Evolutionary conservation across 92 coral and sea anemone species (phyloP).

Genomic region (Siderastrea siderea): DNA sequence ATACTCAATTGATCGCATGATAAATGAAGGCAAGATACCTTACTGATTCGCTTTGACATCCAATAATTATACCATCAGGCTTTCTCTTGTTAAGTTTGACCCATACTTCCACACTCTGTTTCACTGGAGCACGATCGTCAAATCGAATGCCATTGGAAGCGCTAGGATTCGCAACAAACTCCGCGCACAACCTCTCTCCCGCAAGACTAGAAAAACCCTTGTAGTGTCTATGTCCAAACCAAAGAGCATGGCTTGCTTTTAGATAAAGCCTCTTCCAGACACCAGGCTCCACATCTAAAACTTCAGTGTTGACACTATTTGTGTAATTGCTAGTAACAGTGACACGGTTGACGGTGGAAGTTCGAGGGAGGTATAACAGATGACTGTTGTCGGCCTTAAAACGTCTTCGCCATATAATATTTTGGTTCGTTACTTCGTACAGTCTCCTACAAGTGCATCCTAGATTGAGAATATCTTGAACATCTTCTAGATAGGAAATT

Average conservation of each 20-base stretch:
- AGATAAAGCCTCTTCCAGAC: constrained; percentile 82
- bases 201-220: constrained; percentile 33
- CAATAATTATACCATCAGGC: constrained; percentile 89
- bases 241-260: constrained; percentile 88
- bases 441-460: constrained; percentile 78
- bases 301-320: background rate
- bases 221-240: constrained; percentile 58
- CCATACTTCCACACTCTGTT: constrained; percentile 83
- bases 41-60: constrained; percentile 90
- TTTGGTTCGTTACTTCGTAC: constrained; percentile 72
- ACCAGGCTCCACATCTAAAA: constrained; percentile 37
- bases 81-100: constrained; percentile 68
- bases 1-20: too few species aligned
- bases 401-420: constrained; percentile 82
- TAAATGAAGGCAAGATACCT: constrained; percentile 54
- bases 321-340: background rate
- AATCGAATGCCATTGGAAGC: constrained; percentile 74
- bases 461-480: constrained; percentile 64
- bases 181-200: constrained; percentile 85
- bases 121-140: constrained; percentile 74
- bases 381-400: constrained; percentile 74
- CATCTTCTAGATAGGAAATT: constrained; percentile 52
- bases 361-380: constrained; percentile 54
- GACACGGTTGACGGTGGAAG: background rate
- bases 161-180: constrained; percentile 68